These are phyloP conservation scores for Lithobates pipiens DNA, from an alignment of 2,797 vertebrate genomes.

Conservation along the genomic window DNA sequence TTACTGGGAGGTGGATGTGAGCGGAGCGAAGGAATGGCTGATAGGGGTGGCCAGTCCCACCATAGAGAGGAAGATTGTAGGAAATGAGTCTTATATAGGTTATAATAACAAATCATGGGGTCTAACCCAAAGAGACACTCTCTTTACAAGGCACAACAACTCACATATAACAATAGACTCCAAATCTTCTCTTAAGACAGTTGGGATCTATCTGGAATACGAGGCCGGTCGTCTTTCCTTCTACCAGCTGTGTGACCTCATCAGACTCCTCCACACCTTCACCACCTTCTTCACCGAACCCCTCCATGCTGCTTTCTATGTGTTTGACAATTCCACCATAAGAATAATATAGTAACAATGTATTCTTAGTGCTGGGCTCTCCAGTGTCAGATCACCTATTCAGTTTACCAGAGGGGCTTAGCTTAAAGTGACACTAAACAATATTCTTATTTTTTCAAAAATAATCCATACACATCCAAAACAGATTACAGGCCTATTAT, in stretches of 20 bases:
- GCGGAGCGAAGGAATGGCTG: background rate
- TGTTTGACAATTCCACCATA: background rate
- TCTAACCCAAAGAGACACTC: too few relatives aligned
- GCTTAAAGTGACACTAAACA: too few relatives aligned
- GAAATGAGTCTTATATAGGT: background rate
- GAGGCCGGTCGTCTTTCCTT: slow-evolving; percentile 2
- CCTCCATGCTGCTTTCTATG: background rate
- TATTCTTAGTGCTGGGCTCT: too few relatives aligned
- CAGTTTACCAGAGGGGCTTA: too few relatives aligned
- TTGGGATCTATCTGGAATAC: background rate
- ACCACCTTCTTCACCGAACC: slow-evolving; percentile 13
- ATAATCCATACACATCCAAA: too few relatives aligned
- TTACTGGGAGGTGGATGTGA: background rate
- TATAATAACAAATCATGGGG: slow-evolving; percentile 15
- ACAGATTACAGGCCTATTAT: too few relatives aligned
- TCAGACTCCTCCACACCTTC: slow-evolving; percentile 28
- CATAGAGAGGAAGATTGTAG: background rate
- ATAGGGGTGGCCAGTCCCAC: slow-evolving; percentile 7
- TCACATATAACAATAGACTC: background rate
- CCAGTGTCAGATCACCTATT: too few relatives aligned
- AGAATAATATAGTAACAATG: background rate
- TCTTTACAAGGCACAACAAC: too few relatives aligned
- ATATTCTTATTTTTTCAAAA: background rate
- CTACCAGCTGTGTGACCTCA: slow-evolving; percentile 2
- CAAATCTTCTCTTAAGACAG: background rate